Evolutionary conservation across 2,113 vertebrate species (phyloP), one percentile per base, ranked within the genome.

Genomic region (Callipepla squamata): DNA sequence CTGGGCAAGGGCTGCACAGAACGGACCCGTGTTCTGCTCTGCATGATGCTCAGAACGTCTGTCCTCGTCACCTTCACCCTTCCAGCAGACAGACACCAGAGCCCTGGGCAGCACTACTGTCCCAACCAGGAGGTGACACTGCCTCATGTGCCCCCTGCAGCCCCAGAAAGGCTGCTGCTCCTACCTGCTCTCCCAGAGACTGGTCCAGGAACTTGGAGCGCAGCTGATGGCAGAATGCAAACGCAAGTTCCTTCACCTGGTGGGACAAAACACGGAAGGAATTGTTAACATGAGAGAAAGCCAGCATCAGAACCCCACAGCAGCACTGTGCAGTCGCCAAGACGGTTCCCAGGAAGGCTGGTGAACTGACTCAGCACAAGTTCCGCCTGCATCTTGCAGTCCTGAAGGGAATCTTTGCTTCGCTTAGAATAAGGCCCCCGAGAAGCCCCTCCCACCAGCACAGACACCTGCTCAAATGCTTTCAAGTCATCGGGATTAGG

Each of bases 151-250:
- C 42, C 68, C 20, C 26, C 66, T 40, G 63, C 66, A 69, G 62
- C n/a, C 13, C 30, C 42, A 66, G 19, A 61, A 30, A 36, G 26
- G 11, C 68, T 78, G 74, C 62, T 69, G 30, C 73, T 44, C 89
- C 86, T 95, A 99, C 99, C 98, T 99, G 99, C 94, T 99, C 99
- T 80, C 99, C 99, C 53, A 98, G 97, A 12, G 97, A 95, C 2
- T 95, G 42, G 84, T 99, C 99, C 70, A 99, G 95, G 96, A 98
- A 99, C 97, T 98, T 99, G 51, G 99, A 99, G 93, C 99, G 98
- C 58, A 99, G 97, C 85, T 99, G 99, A 92, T 98, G 97, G 94
- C 98, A 99, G 80, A 99, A 99, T 0, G 98, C 98, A 80, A 99
- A 97, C 0, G 96, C 96, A 10, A 99, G 92, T 94, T 99, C 98